Conservation (phyloP, 2,797 vertebrate species). For the Anabas testudineus region DNA sequence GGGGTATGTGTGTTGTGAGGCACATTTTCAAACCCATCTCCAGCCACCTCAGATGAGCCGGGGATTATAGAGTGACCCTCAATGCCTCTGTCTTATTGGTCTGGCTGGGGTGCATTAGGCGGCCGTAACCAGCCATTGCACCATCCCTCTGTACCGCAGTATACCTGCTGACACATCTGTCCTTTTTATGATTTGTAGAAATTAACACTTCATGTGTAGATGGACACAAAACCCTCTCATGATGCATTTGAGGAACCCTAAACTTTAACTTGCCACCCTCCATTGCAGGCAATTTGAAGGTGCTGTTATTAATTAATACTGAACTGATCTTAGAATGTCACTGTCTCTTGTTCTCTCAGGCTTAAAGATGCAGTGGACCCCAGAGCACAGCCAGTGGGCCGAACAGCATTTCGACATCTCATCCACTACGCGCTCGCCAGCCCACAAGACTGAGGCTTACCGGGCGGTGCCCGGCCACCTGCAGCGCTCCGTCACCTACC, state of each 20-base stretch:
- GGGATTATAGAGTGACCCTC: conserved; percentile 99
- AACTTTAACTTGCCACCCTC: conserved; percentile 36
- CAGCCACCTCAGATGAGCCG: conserved; percentile 96
- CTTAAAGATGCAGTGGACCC: conserved; percentile 99
- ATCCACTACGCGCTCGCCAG: conserved; percentile 97
- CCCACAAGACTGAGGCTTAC: conserved; percentile 97
- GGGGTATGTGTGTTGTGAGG: conserved; percentile 78
- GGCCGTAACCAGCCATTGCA: conserved; percentile 89
- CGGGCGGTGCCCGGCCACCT: conserved; percentile 84
- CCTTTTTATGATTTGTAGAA: conserved; percentile 22
- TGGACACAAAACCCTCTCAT: background rate
- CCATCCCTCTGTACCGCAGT: conserved; percentile 58
- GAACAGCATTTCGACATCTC: conserved; percentile 99
- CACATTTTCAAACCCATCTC: conserved; percentile 95
- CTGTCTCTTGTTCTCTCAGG: conserved; percentile 78
- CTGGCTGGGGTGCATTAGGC: conserved; percentile 95
- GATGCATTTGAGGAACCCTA: background rate
- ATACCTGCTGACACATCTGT: conserved; percentile 34
- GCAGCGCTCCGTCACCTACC: conserved; percentile 86
- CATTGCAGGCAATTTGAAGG: conserved; percentile 37
- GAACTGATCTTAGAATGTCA: conserved; percentile 8
- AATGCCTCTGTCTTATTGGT: conserved; percentile 97
- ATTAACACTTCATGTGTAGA: conserved; percentile 20
- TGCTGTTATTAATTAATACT: conserved; percentile 47
- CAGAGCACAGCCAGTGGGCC: conserved; percentile 99